Evolutionary conservation across 2,888 invertebrate genomes (phyloP).

Genomic region (Cephus pygmeus): DNA sequence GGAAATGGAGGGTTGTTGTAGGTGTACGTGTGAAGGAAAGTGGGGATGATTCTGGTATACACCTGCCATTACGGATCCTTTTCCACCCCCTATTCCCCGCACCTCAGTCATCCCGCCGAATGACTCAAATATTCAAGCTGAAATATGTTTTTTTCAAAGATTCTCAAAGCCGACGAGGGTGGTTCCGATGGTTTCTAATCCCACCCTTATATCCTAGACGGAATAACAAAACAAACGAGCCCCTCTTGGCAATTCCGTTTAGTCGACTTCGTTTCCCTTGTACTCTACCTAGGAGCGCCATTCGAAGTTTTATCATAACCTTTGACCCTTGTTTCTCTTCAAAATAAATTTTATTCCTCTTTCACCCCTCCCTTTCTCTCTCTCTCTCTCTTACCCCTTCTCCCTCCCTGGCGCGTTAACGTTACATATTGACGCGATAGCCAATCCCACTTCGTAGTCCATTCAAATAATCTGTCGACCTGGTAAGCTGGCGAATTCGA

Average conservation of each 20-base stretch:
- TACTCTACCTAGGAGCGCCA: neutral
- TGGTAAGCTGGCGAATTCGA: neutral
- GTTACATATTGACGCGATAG: neutral
- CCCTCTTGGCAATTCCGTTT: neutral
- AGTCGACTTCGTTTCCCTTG: neutral
- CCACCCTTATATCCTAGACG: conserved; percentile 31
- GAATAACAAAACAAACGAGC: conserved; percentile 39
- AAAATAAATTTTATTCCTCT: neutral
- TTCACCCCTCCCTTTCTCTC: neutral
- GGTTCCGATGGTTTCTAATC: conserved; percentile 30
- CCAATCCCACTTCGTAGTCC: neutral
- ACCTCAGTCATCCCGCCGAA: neutral
- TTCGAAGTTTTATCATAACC: neutral
- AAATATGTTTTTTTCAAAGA: conserved; percentile 41
- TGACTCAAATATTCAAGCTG: conserved; percentile 37
- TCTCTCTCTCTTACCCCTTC: neutral
- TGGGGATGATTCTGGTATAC: neutral
- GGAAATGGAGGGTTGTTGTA: neutral
- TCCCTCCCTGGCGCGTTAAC: neutral
- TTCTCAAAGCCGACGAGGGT: conserved; percentile 23
- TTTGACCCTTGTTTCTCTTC: neutral
- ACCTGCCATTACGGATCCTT: neutral
- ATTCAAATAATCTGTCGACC: neutral
- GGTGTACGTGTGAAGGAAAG: neutral
- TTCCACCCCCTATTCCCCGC: conserved; percentile 23